Evolutionary conservation across 2,888 invertebrate genomes (phyloP).

Genomic region (Antitype chi): DNA sequence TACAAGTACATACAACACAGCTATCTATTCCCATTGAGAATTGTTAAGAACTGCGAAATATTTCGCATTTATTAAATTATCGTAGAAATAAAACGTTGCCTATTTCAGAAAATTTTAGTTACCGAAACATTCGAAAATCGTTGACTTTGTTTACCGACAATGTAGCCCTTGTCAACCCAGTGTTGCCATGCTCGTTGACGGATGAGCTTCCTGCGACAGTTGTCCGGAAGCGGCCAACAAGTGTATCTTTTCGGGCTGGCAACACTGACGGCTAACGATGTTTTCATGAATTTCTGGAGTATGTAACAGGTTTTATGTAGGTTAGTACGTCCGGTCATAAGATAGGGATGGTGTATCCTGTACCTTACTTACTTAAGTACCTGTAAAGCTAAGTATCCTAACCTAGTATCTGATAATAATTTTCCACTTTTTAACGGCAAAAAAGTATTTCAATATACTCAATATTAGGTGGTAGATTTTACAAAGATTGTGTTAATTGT

Average conservation of each 20-base stretch:
- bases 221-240: slow-evolving; percentile 53
- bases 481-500: background rate
- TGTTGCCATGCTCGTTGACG: slow-evolving; percentile 56
- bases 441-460: background rate
- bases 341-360: background rate
- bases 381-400: background rate
- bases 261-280: slow-evolving; percentile 32
- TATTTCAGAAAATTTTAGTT: background rate
- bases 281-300: slow-evolving; percentile 33
- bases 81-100: too few species aligned
- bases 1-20: background rate
- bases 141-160: background rate
- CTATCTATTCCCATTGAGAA: background rate
- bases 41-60: background rate
- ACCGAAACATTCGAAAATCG: background rate
- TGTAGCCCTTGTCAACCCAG: slow-evolving; percentile 30
- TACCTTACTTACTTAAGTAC: background rate
- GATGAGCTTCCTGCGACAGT: slow-evolving; percentile 60
- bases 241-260: slow-evolving; percentile 48
- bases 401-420: background rate
- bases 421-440: background rate
- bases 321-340: background rate
- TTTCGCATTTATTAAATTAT: background rate
- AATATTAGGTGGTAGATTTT: background rate
- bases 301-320: slow-evolving; percentile 4